Evolutionary conservation across 2,888 invertebrate genomes (phyloP), one percentile per base, ranked within the genome.

Genomic region (Nemotelus nigrinus): DNA sequence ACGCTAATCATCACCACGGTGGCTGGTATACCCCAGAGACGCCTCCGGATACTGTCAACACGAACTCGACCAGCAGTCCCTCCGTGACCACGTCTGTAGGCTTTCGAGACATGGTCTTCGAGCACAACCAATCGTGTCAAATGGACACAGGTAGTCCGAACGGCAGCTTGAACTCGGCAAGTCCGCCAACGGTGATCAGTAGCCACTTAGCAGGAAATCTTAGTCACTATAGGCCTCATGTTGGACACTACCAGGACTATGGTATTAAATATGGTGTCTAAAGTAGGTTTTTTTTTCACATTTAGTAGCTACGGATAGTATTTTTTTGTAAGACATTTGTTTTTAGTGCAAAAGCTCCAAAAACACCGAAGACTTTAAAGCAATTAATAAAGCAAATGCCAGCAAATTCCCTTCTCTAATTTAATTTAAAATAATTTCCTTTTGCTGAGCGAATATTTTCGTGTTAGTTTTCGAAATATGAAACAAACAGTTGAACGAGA

Each of bases 1-100:
- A 39, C 8, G 25, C 48, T 2, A 63, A 74, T 50, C 79, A 78
- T 68, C 79, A 86, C 39, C 87, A 87, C 79, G 87, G 87, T 2
- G 87, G 87, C 68, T 87, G 87, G 87, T 87, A 87, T 80, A 86
- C 87, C 8, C 87, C 87, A 10, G 87, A 87, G 81, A 87, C 87
- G 70, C 87, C 87, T 75, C 87, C 87, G 82, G 78, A 78, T 65
- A 76, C 77, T 4, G 67, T 65, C 2, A 80, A 80, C 50, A 74
- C 79, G 58, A 79, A 80, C 0, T 81, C 81, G 57, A 82, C 83
- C 43, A 83, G 82, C 77, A 83, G 82, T 77, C 82, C 83, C 41
- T 80, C 83, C 25, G 77, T 82, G 8, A 63, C 80, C 39, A 67
- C 79, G 43, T 67, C 79, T 5, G 63, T 80, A 5, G 85, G 87